Evolutionary conservation across 92 coral and sea anemone genomes (phyloP), one percentile per base, ranked within the genome.

Genomic region (Palythoa grandis): DNA sequence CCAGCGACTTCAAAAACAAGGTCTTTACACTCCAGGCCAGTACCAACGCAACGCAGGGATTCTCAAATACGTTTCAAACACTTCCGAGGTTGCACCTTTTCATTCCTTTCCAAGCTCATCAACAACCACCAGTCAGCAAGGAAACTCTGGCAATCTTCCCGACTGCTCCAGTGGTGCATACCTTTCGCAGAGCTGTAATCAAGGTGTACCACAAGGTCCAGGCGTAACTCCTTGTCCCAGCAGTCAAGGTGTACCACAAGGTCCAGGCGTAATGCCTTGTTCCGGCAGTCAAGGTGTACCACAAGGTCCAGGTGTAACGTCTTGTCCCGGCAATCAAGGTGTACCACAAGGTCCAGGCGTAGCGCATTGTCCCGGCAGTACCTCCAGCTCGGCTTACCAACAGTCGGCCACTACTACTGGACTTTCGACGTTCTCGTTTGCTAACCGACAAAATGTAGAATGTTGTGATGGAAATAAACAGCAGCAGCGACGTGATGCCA

Each of bases 1-100:
- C 75, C 85, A 82, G 23, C 78, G 86, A 61, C 90, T 80, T 35
- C 86, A 70, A 79, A 87, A 80, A 52, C 86, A 87, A 39, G 90
- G 86, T 54, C 29, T 71, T 65, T 87, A 87, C 70, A 87, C 25
- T 50, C 90, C 86, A 12, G 87, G 87, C 87, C 87, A 84, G 82
- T 73, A 56, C 68, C 82, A 77, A 57, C 52, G 43, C 15, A 54
- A 57, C 54, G 69, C 53, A 57, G 70, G 82, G 52, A 77, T 77
- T 77, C 57, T 77, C 70, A 77, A 77, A 43, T 56, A 57, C 16
- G 60, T 57, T 54, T 17, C 82, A 29, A 77, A 67, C 15, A 77
- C 4, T 19, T 57, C 25, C 25, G 69, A 58, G 35, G 14, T 54
- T 57, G 25, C 50, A 6, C 82, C 69, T 35, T 77, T 54, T 29